Base-by-base conservation (phyloP, 2,888 invertebrate genomes). In the Perithous albicinctus region DNA sequence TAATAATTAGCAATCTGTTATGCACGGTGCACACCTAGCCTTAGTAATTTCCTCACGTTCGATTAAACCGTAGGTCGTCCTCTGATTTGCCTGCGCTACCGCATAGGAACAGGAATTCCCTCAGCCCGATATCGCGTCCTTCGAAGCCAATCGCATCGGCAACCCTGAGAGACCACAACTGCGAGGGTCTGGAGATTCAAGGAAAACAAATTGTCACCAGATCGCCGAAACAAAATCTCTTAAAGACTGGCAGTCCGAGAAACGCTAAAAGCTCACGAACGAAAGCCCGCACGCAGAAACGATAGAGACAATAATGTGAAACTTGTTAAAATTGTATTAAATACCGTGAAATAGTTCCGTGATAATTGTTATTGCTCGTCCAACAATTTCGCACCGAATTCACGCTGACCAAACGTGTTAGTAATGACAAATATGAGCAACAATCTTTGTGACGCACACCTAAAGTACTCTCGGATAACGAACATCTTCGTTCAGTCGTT, bases 101-200 rank as follows among this genome's bases (percentile, higher is more conserved):
- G 6, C 87, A 86, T 10, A 86, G 88, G 46, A 87, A 82, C 61
- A 87, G 86, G 54, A 89, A 88, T 83, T 88, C 90, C 10, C 80
- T 91, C 73, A 91, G 89, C 83, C 91, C 91, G 18, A 90, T 91
- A 84, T 85, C 87, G 32, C 88, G 85, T 7, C 78, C 87, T 3
- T 66, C 82, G 12, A 85, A 87, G 59, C 35, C 70, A 2, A 80
- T 87, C 46, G 74, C 80, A 15, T 87, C 90, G 29, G 82, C 87
- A 46, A 84, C 86, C 38, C 82, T 74, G 38, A 77, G 70, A 56
- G 80, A 84, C 7, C 82, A 84, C 61, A 80, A 64, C 46, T 70
- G 69, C 70, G 80, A 79, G 23, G 75, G 77, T 56, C 81, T 91
- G 38, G 87, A 89, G 83, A 87, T 91, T 80, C 87, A 88, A 29